A percentile compares a stretch with the other conserved stretches of the same genome.
Conservation (phyloP, 2,113 vertebrate genomes). For the Asarcornis scutulata region DNA sequence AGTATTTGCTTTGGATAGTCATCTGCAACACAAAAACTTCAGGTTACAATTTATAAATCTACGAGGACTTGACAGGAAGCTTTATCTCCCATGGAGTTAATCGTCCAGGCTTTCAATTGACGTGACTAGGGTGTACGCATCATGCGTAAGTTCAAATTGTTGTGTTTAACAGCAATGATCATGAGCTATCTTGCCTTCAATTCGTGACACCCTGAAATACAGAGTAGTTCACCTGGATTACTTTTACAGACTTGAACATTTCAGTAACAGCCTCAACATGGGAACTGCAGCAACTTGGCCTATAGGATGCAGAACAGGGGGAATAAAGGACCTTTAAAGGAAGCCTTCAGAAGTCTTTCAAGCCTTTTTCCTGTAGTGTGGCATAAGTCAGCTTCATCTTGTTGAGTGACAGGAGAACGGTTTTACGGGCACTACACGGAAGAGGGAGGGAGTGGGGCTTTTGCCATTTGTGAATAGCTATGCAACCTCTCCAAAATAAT, state of each 20-base stretch:
- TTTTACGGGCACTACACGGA: neutral
- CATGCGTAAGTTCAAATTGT: neutral
- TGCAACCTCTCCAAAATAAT: neutral
- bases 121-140: neutral
- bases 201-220: neutral
- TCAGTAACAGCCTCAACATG: neutral
- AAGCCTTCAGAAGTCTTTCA: neutral
- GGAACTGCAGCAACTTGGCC: neutral
- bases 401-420: neutral
- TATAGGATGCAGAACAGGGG: neutral
- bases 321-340: neutral
- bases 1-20: neutral
- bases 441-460: neutral
- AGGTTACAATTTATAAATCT: neutral
- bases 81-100: neutral
- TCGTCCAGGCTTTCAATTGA: neutral
- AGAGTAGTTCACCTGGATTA: neutral
- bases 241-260: neutral
- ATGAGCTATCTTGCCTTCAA: neutral
- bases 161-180: neutral
- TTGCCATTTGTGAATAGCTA: neutral
- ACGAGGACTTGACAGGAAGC: neutral
- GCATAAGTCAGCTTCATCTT: neutral
- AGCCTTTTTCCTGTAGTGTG: neutral
- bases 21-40: neutral